Conservation (phyloP, 2,113 vertebrate species). For the Numenius arquata region DNA sequence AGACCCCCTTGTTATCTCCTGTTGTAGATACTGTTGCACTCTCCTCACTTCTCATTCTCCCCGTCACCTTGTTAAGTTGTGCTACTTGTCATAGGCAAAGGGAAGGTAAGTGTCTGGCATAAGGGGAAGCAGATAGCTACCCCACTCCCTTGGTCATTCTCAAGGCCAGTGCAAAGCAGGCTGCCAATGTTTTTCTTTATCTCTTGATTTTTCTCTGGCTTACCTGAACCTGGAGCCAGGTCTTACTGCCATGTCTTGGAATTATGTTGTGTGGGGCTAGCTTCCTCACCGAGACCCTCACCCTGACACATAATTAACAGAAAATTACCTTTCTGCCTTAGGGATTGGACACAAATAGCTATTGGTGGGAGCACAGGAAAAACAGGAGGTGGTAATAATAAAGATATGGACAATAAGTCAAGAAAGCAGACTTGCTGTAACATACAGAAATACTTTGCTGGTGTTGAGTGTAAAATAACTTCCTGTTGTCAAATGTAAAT, state of each 20-base stretch:
- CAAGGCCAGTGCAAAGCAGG: neutral
- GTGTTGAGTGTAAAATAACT: neutral
- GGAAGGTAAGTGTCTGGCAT: neutral
- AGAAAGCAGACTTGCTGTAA: neutral
- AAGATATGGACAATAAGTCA: neutral
- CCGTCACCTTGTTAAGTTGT: neutral
- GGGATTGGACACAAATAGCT: neutral
- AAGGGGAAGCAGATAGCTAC: neutral
- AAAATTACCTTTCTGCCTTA: neutral
- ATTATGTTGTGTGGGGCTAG: fast-evolving
- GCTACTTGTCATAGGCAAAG: neutral
- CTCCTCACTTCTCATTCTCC: neutral
- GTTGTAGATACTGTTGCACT: neutral
- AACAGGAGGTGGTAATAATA: neutral
- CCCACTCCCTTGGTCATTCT: neutral
- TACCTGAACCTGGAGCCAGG: neutral
- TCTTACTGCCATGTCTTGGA: neutral
- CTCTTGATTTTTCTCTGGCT: neutral
- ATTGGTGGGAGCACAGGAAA: neutral
- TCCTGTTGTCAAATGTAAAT: neutral
- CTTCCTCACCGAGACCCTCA: neutral
- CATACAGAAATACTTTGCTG: neutral
- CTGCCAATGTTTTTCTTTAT: neutral
- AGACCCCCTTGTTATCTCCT: neutral
- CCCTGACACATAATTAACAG: neutral